phyloP scores from a whole-genome alignment of 2,113 vertebrate species.

The Pan paniscus region DNA sequence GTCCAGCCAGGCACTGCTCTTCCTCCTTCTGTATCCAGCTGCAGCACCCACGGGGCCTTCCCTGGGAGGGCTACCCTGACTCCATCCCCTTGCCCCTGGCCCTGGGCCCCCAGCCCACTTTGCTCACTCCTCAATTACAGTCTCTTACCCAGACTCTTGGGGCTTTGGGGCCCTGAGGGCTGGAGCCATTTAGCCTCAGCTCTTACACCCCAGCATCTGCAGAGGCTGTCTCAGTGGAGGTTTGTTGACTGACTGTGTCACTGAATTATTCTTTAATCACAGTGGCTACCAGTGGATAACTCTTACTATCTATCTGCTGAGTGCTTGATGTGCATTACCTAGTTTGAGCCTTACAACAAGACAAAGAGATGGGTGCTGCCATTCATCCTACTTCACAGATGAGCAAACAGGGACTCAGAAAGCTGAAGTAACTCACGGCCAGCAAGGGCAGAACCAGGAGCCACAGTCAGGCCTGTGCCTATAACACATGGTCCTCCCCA shows the following conservation, averaged over 20 bases:
- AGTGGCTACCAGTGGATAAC: not conserved
- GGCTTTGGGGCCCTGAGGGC: not conserved
- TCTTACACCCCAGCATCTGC: not conserved
- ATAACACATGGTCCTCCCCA: accelerated
- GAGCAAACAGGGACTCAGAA: not conserved
- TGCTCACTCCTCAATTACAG: not conserved
- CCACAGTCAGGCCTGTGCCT: not conserved
- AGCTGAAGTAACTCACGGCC: not conserved
- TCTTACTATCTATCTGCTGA: not conserved
- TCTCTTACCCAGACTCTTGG: not conserved
- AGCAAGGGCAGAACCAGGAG: not conserved
- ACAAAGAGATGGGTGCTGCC: not conserved
- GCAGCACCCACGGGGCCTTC: not conserved
- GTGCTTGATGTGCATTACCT: not conserved
- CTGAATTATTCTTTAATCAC: not conserved
- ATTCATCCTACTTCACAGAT: not conserved
- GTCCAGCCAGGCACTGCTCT: not conserved
- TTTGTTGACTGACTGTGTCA: not conserved
- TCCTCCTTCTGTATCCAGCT: not conserved
- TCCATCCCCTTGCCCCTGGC: not conserved
- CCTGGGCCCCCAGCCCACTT: not conserved
- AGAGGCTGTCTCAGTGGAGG: not conserved
- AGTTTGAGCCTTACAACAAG: not conserved
- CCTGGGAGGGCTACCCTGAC: not conserved
- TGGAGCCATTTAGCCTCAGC: not conserved